These are phyloP conservation scores for Dipus sagitta DNA, from an alignment of 2,797 vertebrate genomes.

Conservation along the genomic window DNA sequence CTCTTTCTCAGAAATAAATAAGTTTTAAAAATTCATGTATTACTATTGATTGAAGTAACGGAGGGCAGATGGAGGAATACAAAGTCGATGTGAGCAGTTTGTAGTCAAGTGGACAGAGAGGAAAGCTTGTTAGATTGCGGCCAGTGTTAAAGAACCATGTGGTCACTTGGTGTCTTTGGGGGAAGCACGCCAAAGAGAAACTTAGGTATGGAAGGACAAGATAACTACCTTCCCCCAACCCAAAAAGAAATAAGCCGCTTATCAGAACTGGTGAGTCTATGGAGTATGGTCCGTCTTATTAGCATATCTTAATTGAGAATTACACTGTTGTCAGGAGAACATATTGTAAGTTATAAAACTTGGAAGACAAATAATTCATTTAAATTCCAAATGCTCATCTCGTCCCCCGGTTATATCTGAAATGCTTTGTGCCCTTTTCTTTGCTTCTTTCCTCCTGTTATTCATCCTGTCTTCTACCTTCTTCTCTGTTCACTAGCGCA, in stretches of 20 bases:
- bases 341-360: slow-evolving; percentile 74
- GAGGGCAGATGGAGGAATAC: slow-evolving; percentile 5
- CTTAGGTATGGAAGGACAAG: slow-evolving; percentile 70
- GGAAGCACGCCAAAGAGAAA: slow-evolving; percentile 74
- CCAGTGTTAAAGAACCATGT: slow-evolving; percentile 56
- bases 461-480: neutral
- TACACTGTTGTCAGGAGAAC: slow-evolving; percentile 74
- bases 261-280: slow-evolving; percentile 48
- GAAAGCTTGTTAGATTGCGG: slow-evolving; percentile 29
- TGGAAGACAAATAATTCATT: slow-evolving; percentile 68
- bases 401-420: slow-evolving; percentile 19
- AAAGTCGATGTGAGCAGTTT: slow-evolving; percentile 44
- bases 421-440: neutral
- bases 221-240: slow-evolving; percentile 66
- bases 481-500: neutral
- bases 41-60: slow-evolving; percentile 46
- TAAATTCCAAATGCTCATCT: slow-evolving; percentile 48
- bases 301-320: slow-evolving; percentile 85
- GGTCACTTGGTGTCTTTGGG: slow-evolving; percentile 53
- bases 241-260: slow-evolving; percentile 78
- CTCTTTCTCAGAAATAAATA: too few species aligned
- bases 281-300: slow-evolving; percentile 78
- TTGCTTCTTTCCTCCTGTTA: neutral
- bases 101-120: slow-evolving; percentile 5
- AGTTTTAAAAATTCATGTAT: neutral